These are phyloP conservation scores for Terrapene triunguis DNA, from an alignment of 2,113 vertebrate genomes.

Conservation along the genomic window DNA sequence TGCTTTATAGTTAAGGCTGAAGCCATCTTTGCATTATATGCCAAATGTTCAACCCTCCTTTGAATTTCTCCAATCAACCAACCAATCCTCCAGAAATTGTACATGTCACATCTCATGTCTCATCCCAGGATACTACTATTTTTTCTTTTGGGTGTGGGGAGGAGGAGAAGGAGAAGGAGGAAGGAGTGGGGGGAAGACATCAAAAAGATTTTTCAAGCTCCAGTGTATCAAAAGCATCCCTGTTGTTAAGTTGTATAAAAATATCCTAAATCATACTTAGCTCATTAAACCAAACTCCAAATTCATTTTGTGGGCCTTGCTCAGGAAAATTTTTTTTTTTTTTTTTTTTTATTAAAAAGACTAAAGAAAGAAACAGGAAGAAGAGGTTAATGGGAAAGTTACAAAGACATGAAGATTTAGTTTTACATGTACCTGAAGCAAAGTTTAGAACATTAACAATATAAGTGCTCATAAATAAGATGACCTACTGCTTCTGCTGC, in stretches of 20 bases:
- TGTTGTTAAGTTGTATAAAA: neutral
- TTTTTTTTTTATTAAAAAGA: too few species aligned
- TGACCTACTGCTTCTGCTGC: neutral
- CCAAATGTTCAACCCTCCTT: neutral
- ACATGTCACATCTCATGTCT: neutral
- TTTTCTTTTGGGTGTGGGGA: neutral
- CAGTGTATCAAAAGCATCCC: neutral
- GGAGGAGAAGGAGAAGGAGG: fast-evolving
- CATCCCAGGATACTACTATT: neutral
- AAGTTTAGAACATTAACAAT: neutral
- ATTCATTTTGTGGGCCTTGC: neutral
- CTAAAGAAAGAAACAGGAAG: neutral
- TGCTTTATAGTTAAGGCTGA: too few species aligned
- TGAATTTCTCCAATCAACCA: neutral
- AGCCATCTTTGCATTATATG: neutral
- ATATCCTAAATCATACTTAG: neutral
- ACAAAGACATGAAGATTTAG: neutral
- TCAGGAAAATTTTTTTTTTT: neutral
- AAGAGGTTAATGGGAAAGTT: neutral
- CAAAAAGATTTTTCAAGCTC: neutral
- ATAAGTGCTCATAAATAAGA: neutral
- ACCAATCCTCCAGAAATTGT: neutral
- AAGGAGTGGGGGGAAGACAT: neutral
- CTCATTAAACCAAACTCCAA: neutral
- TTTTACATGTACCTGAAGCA: neutral